phyloP scores from a whole-genome alignment of 1,140 invertebrate genomes.

The Diplogasteroides magnus region DNA sequence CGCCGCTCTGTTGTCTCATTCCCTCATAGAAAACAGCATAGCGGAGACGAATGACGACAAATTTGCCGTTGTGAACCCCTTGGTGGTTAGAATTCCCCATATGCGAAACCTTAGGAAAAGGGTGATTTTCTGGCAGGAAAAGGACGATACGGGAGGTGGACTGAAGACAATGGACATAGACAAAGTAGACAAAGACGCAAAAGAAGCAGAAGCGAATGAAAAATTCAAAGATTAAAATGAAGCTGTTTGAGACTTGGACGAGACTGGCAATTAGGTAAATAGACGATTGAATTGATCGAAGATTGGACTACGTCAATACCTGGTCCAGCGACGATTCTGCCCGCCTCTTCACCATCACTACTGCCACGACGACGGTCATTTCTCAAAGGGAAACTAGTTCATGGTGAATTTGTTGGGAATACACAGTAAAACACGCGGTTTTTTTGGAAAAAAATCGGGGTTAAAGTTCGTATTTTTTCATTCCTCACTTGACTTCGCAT shows the following conservation, averaged over 20 bases:
- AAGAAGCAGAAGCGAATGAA: neutral
- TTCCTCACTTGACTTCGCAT: neutral
- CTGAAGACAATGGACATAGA: constrained; percentile 16
- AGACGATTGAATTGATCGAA: neutral
- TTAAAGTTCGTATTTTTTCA: neutral
- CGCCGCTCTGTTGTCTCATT: no score
- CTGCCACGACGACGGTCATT: neutral
- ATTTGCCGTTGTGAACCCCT: no score
- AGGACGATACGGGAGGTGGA: constrained; percentile 9
- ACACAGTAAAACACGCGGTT: no score
- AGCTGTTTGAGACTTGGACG: no score
- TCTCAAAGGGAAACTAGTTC: neutral
- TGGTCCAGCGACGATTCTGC: constrained; percentile 48
- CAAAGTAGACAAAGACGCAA: constrained; percentile 12
- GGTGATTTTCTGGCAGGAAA: no score
- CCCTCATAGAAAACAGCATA: no score
- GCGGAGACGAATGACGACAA: no score
- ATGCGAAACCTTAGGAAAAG: no score
- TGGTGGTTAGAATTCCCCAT: no score
- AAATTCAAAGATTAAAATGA: neutral
- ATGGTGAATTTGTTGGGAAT: neutral
- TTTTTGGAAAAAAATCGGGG: no score
- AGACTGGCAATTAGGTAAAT: neutral
- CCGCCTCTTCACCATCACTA: constrained; percentile 45
- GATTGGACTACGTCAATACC: constrained; percentile 28